Percentiles rank a stretch among this genome's conserved stretches.
phyloP scores from a whole-genome alignment of 1,140 invertebrate genomes.

The Chironomus tepperi region DNA sequence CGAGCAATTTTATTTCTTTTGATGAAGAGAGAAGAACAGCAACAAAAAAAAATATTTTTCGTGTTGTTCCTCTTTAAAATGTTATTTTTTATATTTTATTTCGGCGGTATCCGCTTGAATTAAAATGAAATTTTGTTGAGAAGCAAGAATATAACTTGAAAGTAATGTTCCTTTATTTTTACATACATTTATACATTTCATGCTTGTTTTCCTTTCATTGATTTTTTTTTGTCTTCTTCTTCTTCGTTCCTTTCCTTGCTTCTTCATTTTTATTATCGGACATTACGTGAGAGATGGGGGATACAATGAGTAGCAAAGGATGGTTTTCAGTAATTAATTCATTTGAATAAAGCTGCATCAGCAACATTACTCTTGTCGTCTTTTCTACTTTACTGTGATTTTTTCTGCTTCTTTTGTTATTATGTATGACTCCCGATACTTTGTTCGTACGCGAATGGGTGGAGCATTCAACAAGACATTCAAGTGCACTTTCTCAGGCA shows the following conservation, averaged over 20 bases:
- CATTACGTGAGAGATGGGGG: not conserved
- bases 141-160: not conserved
- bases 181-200: not conserved
- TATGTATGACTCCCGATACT: not conserved
- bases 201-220: constrained; percentile 6
- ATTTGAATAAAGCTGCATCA: not conserved
- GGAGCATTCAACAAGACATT: constrained; percentile 15
- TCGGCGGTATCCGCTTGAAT: not conserved
- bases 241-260: not conserved
- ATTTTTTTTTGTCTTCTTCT: not conserved
- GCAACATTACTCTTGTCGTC: not conserved
- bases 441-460: not conserved
- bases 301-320: not conserved
- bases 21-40: too few species aligned
- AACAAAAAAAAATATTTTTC: not conserved
- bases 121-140: too few species aligned
- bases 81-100: not conserved
- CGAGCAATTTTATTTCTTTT: not conserved
- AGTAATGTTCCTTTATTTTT: constrained; percentile 10
- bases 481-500: constrained; percentile 16
- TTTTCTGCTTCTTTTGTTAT: not conserved
- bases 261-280: not conserved
- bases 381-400: constrained; percentile 3
- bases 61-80: not conserved
- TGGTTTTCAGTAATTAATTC: constrained; percentile 19